Evolutionary conservation across 35 echinoderm and acorn worm genomes (phyloP).

Genomic region (Heliocidaris erythrogramma): DNA sequence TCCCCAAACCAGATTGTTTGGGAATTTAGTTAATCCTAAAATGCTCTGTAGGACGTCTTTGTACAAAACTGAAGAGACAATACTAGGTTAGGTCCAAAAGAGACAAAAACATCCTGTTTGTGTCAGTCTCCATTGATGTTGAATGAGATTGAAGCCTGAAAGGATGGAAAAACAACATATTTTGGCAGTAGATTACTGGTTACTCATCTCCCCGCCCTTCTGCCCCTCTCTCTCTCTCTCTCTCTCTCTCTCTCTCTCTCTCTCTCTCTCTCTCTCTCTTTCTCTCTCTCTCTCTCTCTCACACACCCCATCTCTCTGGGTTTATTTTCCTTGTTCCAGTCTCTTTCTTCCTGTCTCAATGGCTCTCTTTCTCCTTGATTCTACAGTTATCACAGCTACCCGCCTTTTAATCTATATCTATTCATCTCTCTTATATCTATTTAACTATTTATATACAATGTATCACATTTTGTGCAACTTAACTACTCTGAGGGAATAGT

Average conservation of each 20-base stretch:
- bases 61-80: not conserved
- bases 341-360: not conserved
- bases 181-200: not conserved
- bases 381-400: too few species aligned
- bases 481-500: too few species aligned
- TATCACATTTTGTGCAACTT: too few species aligned
- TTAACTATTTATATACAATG: too few species aligned
- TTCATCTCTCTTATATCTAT: too few species aligned
- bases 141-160: not conserved
- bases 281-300: not conserved
- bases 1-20: not conserved
- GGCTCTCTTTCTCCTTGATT: not conserved
- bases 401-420: too few species aligned
- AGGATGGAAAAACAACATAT: constrained; percentile 11
- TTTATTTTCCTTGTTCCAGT: too few species aligned
- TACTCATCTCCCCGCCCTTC: not conserved
- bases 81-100: not conserved
- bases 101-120: constrained; percentile 36
- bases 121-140: constrained; percentile 14
- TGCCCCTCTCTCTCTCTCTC: not conserved
- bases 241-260: not conserved
- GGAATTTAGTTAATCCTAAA: not conserved
- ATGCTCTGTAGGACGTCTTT: not conserved
- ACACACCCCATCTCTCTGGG: not conserved
- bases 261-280: not conserved